Conservation (phyloP, 2,113 vertebrate species). For the Mola mola region DNA sequence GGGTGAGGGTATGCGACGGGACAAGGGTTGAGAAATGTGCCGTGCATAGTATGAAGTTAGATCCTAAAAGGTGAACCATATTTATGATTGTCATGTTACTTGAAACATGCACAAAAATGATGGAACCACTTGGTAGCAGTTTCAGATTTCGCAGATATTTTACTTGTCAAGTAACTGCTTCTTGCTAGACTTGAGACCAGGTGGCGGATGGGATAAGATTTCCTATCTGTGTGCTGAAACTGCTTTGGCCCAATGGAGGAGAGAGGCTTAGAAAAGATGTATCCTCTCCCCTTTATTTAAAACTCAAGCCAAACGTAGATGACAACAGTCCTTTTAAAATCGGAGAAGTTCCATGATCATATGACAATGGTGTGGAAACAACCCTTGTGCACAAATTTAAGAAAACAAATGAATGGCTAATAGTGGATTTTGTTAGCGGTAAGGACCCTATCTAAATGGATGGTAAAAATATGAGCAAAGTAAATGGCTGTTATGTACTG, state of each 20-base stretch:
- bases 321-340: no score
- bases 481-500: no score
- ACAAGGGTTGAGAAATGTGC: conserved; percentile 34
- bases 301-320: no score
- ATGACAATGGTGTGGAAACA: no score
- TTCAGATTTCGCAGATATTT: conserved; percentile 48
- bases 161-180: conserved; percentile 51
- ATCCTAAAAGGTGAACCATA: conserved; percentile 74
- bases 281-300: conserved; percentile 15
- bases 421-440: no score
- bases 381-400: no score
- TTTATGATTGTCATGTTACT: conserved; percentile 55
- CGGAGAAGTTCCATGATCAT: no score
- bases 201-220: conserved; percentile 56
- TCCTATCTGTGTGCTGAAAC: conserved; percentile 47
- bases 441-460: no score
- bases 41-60: conserved; percentile 42
- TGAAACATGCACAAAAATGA: conserved; percentile 14
- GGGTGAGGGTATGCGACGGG: conserved; percentile 46
- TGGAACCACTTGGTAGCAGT: conserved; percentile 26
- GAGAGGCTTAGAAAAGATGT: conserved; percentile 26
- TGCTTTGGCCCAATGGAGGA: conserved; percentile 23
- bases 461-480: no score
- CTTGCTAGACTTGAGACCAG: conserved; percentile 41
- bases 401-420: no score